Conservation (phyloP, 2,113 vertebrate genomes). For the Lynx canadensis region DNA sequence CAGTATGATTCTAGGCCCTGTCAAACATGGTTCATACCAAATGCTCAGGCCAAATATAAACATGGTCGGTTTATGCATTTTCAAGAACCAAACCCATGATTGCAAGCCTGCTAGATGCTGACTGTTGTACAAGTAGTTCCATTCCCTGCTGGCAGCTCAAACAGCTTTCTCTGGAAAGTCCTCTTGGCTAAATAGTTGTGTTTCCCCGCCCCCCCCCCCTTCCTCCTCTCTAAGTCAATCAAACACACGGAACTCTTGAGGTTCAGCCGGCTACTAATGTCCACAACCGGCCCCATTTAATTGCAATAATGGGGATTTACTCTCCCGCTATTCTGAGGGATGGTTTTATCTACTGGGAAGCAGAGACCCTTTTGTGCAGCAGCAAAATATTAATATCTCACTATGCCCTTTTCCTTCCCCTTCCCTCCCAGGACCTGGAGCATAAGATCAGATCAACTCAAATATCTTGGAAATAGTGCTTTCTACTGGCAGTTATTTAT, state of each 20-base stretch:
- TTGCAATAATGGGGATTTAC: constrained; percentile 40
- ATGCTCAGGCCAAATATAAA: not conserved
- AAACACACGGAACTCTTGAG: not conserved
- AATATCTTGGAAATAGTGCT: constrained; percentile 41
- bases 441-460: constrained; percentile 42
- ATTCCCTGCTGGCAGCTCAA: not conserved
- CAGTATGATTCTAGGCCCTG: not conserved
- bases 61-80: not conserved
- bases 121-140: not conserved
- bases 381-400: not conserved
- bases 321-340: constrained; percentile 16
- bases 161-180: not conserved
- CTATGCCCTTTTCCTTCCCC: not conserved
- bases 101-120: not conserved
- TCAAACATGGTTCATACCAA: not conserved
- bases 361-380: not conserved
- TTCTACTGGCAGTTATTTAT: constrained; percentile 57
- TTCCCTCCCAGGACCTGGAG: constrained; percentile 3
- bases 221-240: not conserved
- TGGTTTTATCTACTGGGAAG: constrained; percentile 48
- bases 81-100: not conserved
- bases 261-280: not conserved
- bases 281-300: constrained; percentile 22
- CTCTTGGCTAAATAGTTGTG: not conserved
- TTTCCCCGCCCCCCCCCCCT: not conserved